phyloP scores from a whole-genome alignment of 2,113 vertebrate species.

The Ailuropoda melanoleuca region DNA sequence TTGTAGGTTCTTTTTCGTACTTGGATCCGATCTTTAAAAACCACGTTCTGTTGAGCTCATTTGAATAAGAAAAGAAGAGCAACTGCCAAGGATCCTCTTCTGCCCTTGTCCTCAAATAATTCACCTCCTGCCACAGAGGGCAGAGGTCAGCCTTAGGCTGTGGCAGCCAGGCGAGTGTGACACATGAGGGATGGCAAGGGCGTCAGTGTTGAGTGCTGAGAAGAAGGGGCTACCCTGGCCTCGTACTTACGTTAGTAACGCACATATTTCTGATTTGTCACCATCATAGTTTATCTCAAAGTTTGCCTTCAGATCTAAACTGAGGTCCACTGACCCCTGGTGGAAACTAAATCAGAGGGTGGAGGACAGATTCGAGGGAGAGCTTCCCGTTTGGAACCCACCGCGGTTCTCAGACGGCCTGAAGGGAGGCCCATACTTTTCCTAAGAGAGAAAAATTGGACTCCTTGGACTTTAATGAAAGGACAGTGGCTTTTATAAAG shows the following conservation, averaged over 20 bases:
- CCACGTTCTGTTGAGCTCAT: conserved; percentile 26
- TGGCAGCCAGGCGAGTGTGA: not conserved
- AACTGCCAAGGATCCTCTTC: not conserved
- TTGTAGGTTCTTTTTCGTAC: not conserved
- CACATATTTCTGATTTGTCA: not conserved
- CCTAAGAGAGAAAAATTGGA: not conserved
- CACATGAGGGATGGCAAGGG: not conserved
- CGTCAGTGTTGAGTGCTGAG: not conserved
- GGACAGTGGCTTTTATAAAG: not conserved
- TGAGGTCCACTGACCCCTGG: not conserved
- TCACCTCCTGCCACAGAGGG: not conserved
- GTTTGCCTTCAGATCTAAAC: not conserved
- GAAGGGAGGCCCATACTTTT: not conserved
- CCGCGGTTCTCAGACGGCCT: not conserved
- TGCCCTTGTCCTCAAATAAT: not conserved
- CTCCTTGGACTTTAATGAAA: not conserved
- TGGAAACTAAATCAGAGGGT: not conserved
- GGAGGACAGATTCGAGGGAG: not conserved
- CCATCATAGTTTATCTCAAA: not conserved
- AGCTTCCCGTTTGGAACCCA: not conserved
- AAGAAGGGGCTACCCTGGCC: not conserved
- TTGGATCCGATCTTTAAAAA: conserved; percentile 1
- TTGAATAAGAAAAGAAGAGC: not conserved
- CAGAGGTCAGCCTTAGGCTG: not conserved
- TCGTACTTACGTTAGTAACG: not conserved